Percentiles rank a stretch among this genome's conserved stretches.
Evolutionary conservation across 2,113 vertebrate genomes (phyloP).

Genomic region (Echinops telfairi): DNA sequence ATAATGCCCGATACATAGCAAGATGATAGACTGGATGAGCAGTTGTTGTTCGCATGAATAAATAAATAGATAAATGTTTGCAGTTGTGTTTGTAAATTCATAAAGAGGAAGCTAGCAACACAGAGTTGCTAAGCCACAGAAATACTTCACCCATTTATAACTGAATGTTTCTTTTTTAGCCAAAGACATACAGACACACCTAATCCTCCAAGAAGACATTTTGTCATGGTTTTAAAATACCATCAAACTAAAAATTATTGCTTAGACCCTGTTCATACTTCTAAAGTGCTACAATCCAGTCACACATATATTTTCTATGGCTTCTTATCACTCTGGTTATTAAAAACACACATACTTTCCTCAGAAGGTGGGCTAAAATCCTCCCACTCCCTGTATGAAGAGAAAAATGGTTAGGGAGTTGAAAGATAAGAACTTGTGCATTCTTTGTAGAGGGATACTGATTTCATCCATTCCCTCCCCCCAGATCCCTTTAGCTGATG

Average conservation of each 20-base stretch:
- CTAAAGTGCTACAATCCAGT: background rate
- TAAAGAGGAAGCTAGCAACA: slow-evolving; percentile 17
- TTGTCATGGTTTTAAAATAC: slow-evolving; percentile 43
- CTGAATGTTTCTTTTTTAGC: background rate
- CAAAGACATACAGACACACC: background rate
- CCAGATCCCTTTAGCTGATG: background rate
- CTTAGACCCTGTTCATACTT: background rate
- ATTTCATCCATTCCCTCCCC: background rate
- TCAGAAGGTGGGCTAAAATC: background rate
- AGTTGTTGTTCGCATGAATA: slow-evolving; percentile 26
- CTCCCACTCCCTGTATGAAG: background rate
- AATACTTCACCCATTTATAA: background rate
- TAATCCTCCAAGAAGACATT: slow-evolving; percentile 43
- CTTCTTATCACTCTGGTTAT: background rate
- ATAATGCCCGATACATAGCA: background rate
- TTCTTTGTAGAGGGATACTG: slow-evolving; percentile 19
- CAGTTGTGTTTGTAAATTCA: background rate
- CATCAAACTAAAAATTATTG: slow-evolving; percentile 15
- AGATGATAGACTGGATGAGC: background rate
- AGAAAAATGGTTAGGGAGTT: background rate
- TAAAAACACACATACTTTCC: background rate
- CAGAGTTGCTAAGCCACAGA: background rate
- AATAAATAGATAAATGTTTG: background rate
- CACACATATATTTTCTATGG: background rate
- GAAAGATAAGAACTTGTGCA: slow-evolving; percentile 62